phyloP scores from a whole-genome alignment of 1,140 invertebrate genomes.

The Drosophila subpulchrella region DNA sequence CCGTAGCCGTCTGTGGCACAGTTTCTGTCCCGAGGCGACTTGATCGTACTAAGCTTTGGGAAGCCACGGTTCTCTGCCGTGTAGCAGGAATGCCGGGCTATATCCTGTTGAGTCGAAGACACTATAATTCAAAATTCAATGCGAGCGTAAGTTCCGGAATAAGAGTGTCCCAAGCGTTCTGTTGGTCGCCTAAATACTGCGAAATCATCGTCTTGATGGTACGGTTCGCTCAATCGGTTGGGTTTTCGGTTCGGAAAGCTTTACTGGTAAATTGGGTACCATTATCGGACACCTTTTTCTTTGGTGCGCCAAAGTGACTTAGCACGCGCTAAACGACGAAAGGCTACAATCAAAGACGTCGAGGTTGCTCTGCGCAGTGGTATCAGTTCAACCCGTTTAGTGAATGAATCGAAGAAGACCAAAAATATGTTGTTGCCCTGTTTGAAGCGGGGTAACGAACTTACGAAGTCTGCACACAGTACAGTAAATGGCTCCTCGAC shows the following conservation, averaged over 20 bases:
- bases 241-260: not conserved
- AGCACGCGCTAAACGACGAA: not conserved
- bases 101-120: conserved; percentile 10
- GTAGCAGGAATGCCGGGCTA: too few relatives aligned
- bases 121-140: conserved; percentile 11
- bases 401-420: not conserved
- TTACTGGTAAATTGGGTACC: not conserved
- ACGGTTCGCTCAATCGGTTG: too few relatives aligned
- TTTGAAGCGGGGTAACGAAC: not conserved
- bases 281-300: conserved; percentile 1
- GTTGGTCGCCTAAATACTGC: too few relatives aligned
- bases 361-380: too few relatives aligned
- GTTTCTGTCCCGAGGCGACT: not conserved
- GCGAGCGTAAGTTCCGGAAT: conserved; percentile 9
- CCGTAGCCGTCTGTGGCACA: too few relatives aligned
- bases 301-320: not conserved
- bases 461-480: not conserved
- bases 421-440: not conserved
- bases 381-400: too few relatives aligned
- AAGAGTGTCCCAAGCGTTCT: not conserved
- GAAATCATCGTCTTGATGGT: too few relatives aligned
- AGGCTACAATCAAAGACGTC: not conserved
- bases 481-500: not conserved
- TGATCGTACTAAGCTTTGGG: not conserved
- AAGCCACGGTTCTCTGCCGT: conserved; percentile 10